A percentile compares a stretch with the other conserved stretches of the same genome.
phyloP scores from a whole-genome alignment of 2,888 invertebrate species.

The Omphaloscelis lunosa region DNA sequence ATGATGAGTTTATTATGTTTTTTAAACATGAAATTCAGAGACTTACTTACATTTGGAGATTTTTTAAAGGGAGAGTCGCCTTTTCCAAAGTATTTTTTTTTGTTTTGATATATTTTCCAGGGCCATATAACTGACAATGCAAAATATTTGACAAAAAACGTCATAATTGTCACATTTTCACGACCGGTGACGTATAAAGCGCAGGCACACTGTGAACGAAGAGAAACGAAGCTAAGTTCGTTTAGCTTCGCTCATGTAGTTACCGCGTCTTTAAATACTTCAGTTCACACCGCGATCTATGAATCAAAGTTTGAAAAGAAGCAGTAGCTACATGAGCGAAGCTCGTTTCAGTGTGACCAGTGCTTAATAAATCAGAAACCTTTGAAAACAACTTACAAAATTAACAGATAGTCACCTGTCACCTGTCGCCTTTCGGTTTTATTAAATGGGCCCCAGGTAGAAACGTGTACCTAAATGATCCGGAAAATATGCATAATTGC shows the following conservation, averaged over 20 bases:
- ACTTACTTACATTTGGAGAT: not conserved
- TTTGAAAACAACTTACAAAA: no score
- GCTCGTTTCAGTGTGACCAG: no score
- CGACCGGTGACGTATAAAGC: no score
- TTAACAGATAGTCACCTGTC: not conserved
- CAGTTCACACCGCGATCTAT: no score
- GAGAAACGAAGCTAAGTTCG: no score
- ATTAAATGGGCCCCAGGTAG: not conserved
- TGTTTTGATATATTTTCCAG: not conserved
- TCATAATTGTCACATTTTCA: not conserved
- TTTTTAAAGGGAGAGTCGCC: not conserved
- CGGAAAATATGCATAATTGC: not conserved
- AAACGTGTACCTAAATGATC: not conserved
- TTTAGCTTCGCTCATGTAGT: no score
- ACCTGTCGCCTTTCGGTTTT: not conserved
- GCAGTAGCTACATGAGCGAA: no score
- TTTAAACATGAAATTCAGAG: not conserved
- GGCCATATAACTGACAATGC: no score
- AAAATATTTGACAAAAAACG: not conserved
- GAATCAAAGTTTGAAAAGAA: no score
- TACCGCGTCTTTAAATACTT: no score
- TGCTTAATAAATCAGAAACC: not conserved
- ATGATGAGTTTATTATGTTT: constrained; percentile 20
- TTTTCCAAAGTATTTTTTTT: not conserved
- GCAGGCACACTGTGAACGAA: no score